phyloP scores from a whole-genome alignment of 2,888 invertebrate genomes.

The Ormyrus labotus region DNA sequence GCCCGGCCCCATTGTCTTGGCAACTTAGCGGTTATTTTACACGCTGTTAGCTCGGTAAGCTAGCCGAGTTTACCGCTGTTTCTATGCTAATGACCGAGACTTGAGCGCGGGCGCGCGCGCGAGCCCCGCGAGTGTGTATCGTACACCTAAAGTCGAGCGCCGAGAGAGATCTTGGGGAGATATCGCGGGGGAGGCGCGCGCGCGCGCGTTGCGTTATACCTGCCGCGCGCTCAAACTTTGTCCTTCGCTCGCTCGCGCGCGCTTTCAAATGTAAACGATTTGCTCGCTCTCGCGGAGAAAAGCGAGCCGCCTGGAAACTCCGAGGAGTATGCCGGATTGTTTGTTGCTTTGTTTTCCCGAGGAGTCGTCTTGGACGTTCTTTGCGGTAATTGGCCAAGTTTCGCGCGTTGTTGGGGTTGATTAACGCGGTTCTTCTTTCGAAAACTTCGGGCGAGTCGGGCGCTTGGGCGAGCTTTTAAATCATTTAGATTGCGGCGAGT shows the following conservation, averaged over 20 bases:
- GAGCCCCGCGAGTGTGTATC: not conserved
- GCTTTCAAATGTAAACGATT: slow-evolving; percentile 53
- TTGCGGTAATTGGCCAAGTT: no score
- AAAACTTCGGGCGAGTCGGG: no score
- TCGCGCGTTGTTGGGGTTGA: no score
- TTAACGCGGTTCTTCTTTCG: no score
- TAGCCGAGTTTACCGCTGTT: slow-evolving; percentile 74
- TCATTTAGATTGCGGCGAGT: no score
- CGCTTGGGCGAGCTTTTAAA: no score
- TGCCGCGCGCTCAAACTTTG: slow-evolving; percentile 21
- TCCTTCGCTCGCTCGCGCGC: not conserved
- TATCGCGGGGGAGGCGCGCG: not conserved
- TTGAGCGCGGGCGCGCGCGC: slow-evolving; percentile 48
- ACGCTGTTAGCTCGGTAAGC: slow-evolving; percentile 76
- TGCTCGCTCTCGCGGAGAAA: not conserved
- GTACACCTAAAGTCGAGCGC: not conserved
- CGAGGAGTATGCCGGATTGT: no score
- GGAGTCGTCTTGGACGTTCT: no score
- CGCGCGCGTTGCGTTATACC: not conserved
- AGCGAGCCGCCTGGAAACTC: no score
- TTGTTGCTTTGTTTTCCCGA: no score
- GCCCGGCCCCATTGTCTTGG: slow-evolving; percentile 71
- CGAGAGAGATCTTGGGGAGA: slow-evolving; percentile 30
- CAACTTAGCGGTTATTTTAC: slow-evolving; percentile 76
- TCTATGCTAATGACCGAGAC: slow-evolving; percentile 74